A percentile compares a stretch with the other conserved stretches of the same genome.
These are phyloP conservation scores for Alfaro cultratus DNA, from an alignment of 2,797 vertebrate species.

Conservation along the genomic window DNA sequence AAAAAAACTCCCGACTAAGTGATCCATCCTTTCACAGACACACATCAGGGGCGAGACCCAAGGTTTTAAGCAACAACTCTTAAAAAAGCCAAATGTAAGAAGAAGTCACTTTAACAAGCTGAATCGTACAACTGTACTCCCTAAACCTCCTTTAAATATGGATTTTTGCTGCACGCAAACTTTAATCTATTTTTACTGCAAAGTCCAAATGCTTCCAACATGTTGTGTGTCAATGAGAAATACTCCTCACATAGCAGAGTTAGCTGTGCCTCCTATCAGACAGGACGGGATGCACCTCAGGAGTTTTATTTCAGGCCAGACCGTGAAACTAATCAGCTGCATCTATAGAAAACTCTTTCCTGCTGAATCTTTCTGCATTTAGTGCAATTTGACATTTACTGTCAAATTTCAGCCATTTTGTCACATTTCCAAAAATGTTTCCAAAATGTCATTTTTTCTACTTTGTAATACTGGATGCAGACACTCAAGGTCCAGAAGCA, in stretches of 20 bases:
- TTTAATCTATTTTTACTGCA: neutral
- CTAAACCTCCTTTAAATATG: neutral
- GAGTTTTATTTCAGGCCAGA: neutral
- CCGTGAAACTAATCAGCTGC: neutral
- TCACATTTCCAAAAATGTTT: neutral
- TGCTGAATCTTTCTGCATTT: neutral
- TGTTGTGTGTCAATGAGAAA: neutral
- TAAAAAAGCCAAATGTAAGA: slow-evolving; percentile 10
- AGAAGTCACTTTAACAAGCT: slow-evolving; percentile 5
- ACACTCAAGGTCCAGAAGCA: neutral
- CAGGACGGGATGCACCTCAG: neutral
- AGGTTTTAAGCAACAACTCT: slow-evolving; percentile 4
- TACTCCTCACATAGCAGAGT: neutral
- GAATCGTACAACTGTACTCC: neutral
- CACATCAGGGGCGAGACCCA: slow-evolving; percentile 9
- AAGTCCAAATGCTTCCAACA: neutral
- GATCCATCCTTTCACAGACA: slow-evolving; percentile 34
- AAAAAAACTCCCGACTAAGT: slow-evolving; percentile 33
- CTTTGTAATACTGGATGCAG: neutral
- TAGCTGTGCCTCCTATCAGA: neutral
- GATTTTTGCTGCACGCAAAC: neutral
- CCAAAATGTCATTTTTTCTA: neutral
- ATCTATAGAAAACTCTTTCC: neutral
- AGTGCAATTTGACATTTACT: too few species aligned
- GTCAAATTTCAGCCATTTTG: neutral